These are phyloP conservation scores for Pygoscelis adeliae DNA, from an alignment of 2,113 vertebrate genomes.

Conservation along the genomic window DNA sequence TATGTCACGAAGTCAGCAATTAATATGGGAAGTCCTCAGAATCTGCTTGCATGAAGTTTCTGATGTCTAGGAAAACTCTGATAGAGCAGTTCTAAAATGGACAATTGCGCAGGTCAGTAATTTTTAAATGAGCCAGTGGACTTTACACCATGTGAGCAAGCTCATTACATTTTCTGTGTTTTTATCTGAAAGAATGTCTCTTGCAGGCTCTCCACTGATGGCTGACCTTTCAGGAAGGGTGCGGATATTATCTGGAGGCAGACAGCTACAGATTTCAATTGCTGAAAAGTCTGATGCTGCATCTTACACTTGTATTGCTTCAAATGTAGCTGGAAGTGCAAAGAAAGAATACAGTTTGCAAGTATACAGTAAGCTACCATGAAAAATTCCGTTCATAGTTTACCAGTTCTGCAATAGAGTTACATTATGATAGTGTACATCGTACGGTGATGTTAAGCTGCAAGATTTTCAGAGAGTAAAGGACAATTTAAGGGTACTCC, in stretches of 20 bases:
- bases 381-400: neutral
- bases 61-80: neutral
- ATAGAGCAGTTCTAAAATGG: neutral
- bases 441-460: neutral
- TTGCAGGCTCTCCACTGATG: slow-evolving; percentile 79
- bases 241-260: slow-evolving; percentile 88
- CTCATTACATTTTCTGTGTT: neutral
- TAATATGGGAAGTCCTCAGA: neutral
- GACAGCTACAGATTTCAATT: slow-evolving; percentile 87
- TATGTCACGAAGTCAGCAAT: neutral
- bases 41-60: neutral
- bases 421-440: neutral
- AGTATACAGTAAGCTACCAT: slow-evolving; percentile 83
- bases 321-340: slow-evolving; percentile 83
- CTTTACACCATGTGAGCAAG: fast-evolving
- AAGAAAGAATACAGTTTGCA: slow-evolving; percentile 88
- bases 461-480: neutral
- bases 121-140: neutral
- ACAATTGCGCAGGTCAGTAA: neutral
- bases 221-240: slow-evolving; percentile 73
- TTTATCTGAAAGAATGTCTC: neutral
- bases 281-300: slow-evolving; percentile 83
- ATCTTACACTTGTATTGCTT: slow-evolving; percentile 86
- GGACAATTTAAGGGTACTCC: neutral
- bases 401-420: neutral